Percentiles rank a stretch among this genome's conserved stretches.
Evolutionary conservation across 2,797 vertebrate species (phyloP).

Genomic region (Chaenodraco wilsoni): DNA sequence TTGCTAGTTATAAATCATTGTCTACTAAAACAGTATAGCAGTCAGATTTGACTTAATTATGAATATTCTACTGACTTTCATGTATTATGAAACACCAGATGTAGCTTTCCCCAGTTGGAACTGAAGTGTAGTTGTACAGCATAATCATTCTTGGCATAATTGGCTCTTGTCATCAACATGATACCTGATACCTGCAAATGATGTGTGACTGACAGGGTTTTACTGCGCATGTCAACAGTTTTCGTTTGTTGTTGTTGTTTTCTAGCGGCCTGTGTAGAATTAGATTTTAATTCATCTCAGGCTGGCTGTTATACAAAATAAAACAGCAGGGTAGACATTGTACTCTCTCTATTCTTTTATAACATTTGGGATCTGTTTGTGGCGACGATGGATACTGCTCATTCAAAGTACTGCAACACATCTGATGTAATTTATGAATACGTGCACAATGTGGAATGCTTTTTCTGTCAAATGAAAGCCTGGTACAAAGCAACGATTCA

Average conservation of each 20-base stretch:
- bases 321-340: constrained; percentile 38
- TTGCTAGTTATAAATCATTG: background rate
- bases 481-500: constrained; percentile 22
- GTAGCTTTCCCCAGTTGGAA: constrained; percentile 14
- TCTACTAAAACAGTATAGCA: background rate
- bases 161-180: constrained; percentile 3
- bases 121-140: constrained; percentile 5
- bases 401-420: constrained; percentile 31
- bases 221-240: background rate
- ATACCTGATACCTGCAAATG: background rate
- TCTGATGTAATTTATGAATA: constrained; percentile 48
- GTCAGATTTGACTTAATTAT: constrained; percentile 25
- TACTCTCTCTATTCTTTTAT: constrained; percentile 56
- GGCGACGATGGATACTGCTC: constrained; percentile 44
- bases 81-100: constrained; percentile 34
- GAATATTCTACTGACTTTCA: constrained; percentile 24
- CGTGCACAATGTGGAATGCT: constrained; percentile 31
- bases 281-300: constrained; percentile 20
- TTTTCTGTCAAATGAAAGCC: constrained; percentile 34
- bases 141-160: constrained; percentile 1
- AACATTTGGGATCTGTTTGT: constrained; percentile 63
- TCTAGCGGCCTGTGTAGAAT: background rate
- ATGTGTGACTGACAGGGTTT: constrained; percentile 11
- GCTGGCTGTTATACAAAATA: constrained; percentile 21
- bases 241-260: constrained; percentile 17